Evolutionary conservation across 2,888 invertebrate species (phyloP).

Genomic region (Cephus runcator): DNA sequence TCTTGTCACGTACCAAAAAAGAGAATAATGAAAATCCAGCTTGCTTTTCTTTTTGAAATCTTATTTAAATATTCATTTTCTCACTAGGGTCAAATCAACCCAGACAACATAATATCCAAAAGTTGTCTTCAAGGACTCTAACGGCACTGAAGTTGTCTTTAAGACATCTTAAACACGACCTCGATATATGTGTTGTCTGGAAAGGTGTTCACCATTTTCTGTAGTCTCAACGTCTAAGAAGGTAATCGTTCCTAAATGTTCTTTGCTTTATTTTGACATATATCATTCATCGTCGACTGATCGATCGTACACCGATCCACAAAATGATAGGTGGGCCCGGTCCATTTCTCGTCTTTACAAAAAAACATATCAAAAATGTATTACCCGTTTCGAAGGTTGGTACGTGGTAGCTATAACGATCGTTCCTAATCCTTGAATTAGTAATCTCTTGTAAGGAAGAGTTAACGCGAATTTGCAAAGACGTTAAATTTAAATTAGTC

Average conservation of each 20-base stretch:
- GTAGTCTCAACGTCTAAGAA: background rate
- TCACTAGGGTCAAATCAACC: background rate
- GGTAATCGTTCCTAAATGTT: background rate
- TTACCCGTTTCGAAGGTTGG: background rate
- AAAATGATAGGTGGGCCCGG: background rate
- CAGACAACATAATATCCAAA: too few relatives aligned
- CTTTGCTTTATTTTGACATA: background rate
- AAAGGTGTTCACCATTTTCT: background rate
- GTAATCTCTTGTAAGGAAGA: background rate
- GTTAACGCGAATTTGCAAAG: background rate
- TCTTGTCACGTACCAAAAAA: background rate
- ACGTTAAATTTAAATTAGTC: background rate
- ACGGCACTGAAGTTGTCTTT: too few relatives aligned
- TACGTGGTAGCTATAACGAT: background rate
- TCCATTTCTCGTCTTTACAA: background rate
- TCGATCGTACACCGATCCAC: background rate
- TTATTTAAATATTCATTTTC: background rate
- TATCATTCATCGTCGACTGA: background rate
- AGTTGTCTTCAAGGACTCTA: too few relatives aligned
- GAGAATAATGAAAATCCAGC: background rate
- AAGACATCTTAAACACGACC: too few relatives aligned
- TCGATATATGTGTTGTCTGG: too few relatives aligned
- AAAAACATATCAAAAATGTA: background rate
- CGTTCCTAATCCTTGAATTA: background rate
- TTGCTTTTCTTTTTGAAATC: background rate